phyloP scores from a whole-genome alignment of 1,140 invertebrate genomes.

The Scaptodrosophila lebanonensis region DNA sequence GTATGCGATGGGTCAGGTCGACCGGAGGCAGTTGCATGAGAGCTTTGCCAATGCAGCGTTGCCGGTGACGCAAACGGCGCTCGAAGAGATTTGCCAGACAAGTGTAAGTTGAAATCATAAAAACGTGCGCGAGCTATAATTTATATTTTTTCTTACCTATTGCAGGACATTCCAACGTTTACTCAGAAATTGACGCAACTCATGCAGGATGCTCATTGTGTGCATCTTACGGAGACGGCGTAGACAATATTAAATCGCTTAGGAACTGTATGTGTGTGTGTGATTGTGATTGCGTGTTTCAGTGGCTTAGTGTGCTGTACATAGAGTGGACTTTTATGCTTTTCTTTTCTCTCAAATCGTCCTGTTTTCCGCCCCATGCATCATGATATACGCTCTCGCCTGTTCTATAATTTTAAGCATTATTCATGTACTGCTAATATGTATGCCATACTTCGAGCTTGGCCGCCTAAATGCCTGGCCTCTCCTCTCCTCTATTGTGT shows the following conservation, averaged over 20 bases:
- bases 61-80: slow-evolving; percentile 51
- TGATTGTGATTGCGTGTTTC: slow-evolving; percentile 2
- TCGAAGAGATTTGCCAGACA: slow-evolving; percentile 76
- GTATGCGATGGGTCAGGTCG: slow-evolving; percentile 73
- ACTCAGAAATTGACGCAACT: slow-evolving; percentile 74
- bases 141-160: slow-evolving; percentile 6
- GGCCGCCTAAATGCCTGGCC: no score
- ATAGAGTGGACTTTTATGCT: slow-evolving; percentile 12
- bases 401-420: no score
- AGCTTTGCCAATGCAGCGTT: slow-evolving; percentile 56
- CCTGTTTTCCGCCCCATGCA: neutral
- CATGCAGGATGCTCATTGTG: slow-evolving; percentile 73
- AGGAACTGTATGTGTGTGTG: neutral
- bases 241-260: slow-evolving; percentile 25
- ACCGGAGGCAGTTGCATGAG: slow-evolving; percentile 60
- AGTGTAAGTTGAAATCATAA: slow-evolving; percentile 47
- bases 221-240: slow-evolving; percentile 67
- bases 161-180: slow-evolving; percentile 77
- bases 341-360: neutral
- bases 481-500: no score
- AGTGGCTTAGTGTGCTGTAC: slow-evolving; percentile 7
- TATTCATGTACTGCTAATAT: no score
- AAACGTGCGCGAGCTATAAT: neutral
- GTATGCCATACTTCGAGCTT: no score
- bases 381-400: no score